A percentile compares a stretch with the other conserved stretches of the same genome.
Conservation (phyloP, 2,113 vertebrate species). For the Myrmecophaga tridactyla region DNA sequence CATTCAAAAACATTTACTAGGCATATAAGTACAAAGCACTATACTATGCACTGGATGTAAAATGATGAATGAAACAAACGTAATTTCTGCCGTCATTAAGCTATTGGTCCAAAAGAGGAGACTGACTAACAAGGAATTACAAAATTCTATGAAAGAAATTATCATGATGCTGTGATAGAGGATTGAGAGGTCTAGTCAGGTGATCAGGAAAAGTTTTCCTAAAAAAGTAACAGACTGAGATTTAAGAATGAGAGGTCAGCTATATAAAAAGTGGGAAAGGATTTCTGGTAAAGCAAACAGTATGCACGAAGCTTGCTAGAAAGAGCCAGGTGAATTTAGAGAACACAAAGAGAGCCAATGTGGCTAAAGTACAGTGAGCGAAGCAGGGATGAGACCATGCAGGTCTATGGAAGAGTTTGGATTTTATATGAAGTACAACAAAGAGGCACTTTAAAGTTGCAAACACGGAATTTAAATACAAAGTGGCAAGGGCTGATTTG, state of each 20-base stretch:
- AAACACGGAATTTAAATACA: slow-evolving; percentile 11
- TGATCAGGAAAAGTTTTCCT: not conserved
- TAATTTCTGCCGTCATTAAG: not conserved
- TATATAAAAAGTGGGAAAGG: not conserved
- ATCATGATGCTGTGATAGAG: not conserved
- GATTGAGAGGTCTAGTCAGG: not conserved
- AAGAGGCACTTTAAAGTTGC: not conserved
- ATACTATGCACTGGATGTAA: not conserved
- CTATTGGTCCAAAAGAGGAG: not conserved
- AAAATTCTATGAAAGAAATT: slow-evolving; percentile 12
- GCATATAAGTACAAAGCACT: slow-evolving; percentile 13
- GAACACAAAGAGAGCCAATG: not conserved
- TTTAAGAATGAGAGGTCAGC: not conserved
- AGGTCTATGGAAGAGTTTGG: not conserved
- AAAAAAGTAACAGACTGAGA: not conserved
- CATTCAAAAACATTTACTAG: slow-evolving; percentile 21
- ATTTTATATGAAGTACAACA: not conserved
- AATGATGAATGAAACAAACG: not conserved
- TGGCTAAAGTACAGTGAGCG: not conserved
- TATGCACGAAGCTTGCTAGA: not conserved
- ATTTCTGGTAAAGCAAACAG: not conserved
- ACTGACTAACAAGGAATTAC: not conserved
- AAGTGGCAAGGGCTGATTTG: not conserved
- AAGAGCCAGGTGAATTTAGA: not conserved
- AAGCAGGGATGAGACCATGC: not conserved